Conservation (phyloP, 2,888 invertebrate species). For the Ichneumoninae sp. region DNA sequence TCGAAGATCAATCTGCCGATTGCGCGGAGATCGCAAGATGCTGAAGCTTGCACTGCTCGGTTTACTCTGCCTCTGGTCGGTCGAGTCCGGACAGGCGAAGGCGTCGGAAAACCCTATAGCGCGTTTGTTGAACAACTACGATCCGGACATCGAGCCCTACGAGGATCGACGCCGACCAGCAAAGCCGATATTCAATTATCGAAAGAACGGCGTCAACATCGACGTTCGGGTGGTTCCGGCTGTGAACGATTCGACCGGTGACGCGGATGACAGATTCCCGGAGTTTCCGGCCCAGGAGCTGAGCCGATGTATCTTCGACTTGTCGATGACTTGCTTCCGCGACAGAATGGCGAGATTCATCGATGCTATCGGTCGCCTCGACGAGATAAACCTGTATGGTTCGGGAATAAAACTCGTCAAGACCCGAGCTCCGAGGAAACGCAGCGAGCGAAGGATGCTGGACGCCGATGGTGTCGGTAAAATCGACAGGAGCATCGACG, state of each 20-base stretch:
- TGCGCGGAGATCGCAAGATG: slow-evolving; percentile 29
- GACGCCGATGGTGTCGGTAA: slow-evolving; percentile 77
- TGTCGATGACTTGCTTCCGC: slow-evolving; percentile 87
- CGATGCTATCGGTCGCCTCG: slow-evolving; percentile 85
- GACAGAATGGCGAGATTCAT: slow-evolving; percentile 87
- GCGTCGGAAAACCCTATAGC: slow-evolving; percentile 57
- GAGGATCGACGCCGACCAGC: slow-evolving; percentile 65
- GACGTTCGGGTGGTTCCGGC: slow-evolving; percentile 77
- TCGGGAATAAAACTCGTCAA: slow-evolving; percentile 86
- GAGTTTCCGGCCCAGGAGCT: slow-evolving; percentile 85
- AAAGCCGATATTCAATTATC: slow-evolving; percentile 77
- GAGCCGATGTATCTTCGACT: slow-evolving; percentile 85
- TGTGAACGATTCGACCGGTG: slow-evolving; percentile 67
- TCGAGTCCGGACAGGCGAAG: slow-evolving; percentile 29
- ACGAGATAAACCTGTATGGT: slow-evolving; percentile 86
- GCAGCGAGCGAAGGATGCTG: slow-evolving; percentile 65
- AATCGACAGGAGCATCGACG: slow-evolving; percentile 86
- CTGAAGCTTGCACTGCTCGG: slow-evolving; percentile 38
- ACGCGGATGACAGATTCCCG: slow-evolving; percentile 84
- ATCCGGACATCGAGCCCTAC: slow-evolving; percentile 69
- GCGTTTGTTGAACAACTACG: slow-evolving; percentile 64
- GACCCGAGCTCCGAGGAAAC: slow-evolving; percentile 68
- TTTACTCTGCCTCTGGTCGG: slow-evolving; percentile 40
- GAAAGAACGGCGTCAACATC: slow-evolving; percentile 77
- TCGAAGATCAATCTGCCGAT: not conserved